These are phyloP conservation scores for Xylota sylvarum DNA, from an alignment of 2,888 invertebrate species.

Conservation along the genomic window DNA sequence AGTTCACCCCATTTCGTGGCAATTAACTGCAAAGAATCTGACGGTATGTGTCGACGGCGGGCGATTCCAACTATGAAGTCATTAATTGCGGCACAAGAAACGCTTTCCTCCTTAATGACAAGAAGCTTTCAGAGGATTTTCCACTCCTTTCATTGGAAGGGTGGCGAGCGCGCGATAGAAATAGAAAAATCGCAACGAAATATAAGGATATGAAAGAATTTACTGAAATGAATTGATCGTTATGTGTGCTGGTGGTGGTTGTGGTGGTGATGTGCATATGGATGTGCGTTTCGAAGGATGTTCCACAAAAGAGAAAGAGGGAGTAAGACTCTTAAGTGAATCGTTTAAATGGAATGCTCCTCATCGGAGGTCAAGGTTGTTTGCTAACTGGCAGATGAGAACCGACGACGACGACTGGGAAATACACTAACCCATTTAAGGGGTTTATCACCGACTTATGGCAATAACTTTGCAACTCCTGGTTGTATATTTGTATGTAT, in stretches of 20 bases:
- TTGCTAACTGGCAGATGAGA: constrained; percentile 54
- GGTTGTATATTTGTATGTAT: constrained; percentile 21
- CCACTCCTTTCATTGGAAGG: constrained; percentile 15
- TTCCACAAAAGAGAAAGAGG: background rate
- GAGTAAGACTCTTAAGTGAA: constrained; percentile 47
- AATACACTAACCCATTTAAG: constrained; percentile 62
- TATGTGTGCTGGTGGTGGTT: background rate
- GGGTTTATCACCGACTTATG: constrained; percentile 64
- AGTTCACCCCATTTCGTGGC: constrained; percentile 32
- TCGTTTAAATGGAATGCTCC: constrained; percentile 60
- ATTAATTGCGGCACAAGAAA: constrained; percentile 47
- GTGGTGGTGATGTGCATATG: background rate
- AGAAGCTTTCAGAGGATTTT: constrained; percentile 41
- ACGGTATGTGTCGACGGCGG: background rate
- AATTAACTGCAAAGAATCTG: constrained; percentile 29
- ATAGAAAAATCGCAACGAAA: constrained; percentile 9
- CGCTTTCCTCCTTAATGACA: constrained; percentile 32
- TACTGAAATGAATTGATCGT: constrained; percentile 32
- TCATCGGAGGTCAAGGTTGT: constrained; percentile 59
- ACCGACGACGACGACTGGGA: constrained; percentile 9
- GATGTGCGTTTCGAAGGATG: background rate
- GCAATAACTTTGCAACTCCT: constrained; percentile 37
- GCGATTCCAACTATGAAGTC: constrained; percentile 8
- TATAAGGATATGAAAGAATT: constrained; percentile 28
- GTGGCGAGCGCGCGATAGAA: background rate